These are phyloP conservation scores for Cancer borealis DNA, from an alignment of 2,888 invertebrate genomes.

Conservation along the genomic window DNA sequence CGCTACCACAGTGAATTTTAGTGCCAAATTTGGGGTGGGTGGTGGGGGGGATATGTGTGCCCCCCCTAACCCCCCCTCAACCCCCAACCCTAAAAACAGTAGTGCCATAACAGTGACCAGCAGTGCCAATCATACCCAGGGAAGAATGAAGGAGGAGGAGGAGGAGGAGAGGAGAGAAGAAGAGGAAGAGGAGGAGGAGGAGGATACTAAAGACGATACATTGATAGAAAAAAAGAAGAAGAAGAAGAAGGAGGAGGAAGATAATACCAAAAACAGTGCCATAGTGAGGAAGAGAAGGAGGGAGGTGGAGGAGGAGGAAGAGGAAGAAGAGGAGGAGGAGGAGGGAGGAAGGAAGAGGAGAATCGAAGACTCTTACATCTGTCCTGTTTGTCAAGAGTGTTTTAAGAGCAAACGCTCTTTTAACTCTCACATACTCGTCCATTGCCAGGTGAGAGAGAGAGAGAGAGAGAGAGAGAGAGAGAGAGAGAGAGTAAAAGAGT, in stretches of 20 bases:
- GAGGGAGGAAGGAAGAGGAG: neutral
- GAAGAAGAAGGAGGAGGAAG: neutral
- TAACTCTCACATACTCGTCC: constrained; percentile 73
- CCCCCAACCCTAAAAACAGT: constrained; percentile 26
- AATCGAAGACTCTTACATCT: constrained; percentile 2
- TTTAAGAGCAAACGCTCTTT: constrained; percentile 70
- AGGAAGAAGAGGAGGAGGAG: neutral
- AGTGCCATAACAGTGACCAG: constrained; percentile 69
- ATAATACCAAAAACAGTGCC: neutral
- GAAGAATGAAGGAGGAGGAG: neutral
- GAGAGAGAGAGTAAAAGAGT: neutral
- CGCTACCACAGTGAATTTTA: neutral
- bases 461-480: constrained; percentile 11
- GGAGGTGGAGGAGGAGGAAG: neutral
- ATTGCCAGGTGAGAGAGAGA: constrained; percentile 68
- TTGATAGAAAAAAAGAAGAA: too few relatives aligned
- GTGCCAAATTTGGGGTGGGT: constrained; percentile 43
- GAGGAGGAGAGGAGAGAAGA: constrained; percentile 47
- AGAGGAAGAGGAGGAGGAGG: neutral
- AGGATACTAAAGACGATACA: neutral
- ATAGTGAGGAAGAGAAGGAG: neutral
- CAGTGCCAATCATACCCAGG: constrained; percentile 65
- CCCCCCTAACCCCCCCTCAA: neutral
- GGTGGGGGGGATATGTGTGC: neutral
- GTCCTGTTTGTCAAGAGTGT: constrained; percentile 67